Evolutionary conservation across 2,888 invertebrate species (phyloP).

Genomic region (Drosophila atripex): DNA sequence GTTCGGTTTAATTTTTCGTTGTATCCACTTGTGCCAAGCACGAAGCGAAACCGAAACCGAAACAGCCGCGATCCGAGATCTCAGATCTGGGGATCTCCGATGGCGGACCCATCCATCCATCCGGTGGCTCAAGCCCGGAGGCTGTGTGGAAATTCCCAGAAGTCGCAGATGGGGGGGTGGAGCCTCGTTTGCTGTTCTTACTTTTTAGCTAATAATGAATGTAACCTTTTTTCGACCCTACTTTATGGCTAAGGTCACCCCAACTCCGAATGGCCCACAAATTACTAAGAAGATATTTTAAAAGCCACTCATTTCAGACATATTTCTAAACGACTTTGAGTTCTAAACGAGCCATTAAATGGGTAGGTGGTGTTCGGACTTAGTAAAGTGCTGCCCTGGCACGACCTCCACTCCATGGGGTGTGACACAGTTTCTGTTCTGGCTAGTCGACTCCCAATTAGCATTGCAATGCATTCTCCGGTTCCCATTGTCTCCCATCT

Average conservation of each 20-base stretch:
- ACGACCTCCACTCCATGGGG: conserved; percentile 29
- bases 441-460: conserved; percentile 35
- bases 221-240: conserved; percentile 3
- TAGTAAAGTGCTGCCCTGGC: conserved; percentile 13
- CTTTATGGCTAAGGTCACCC: neutral
- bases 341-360: neutral
- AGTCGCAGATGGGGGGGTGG: neutral
- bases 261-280: neutral
- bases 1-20: conserved; percentile 68
- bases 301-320: neutral
- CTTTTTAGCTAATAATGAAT: neutral
- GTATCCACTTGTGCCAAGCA: conserved; percentile 77
- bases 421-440: conserved; percentile 36
- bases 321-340: neutral
- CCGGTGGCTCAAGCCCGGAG: conserved; percentile 15
- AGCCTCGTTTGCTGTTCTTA: neutral
- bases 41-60: conserved; percentile 55
- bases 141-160: conserved; percentile 10
- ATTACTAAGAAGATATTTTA: neutral
- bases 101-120: conserved; percentile 36
- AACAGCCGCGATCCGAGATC: conserved; percentile 22
- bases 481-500: conserved; percentile 7
- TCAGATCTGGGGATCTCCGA: neutral
- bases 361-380: neutral
- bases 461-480: conserved; percentile 20